Base-by-base conservation (phyloP, 2,888 invertebrate genomes). In the Eilema sororculum region DNA sequence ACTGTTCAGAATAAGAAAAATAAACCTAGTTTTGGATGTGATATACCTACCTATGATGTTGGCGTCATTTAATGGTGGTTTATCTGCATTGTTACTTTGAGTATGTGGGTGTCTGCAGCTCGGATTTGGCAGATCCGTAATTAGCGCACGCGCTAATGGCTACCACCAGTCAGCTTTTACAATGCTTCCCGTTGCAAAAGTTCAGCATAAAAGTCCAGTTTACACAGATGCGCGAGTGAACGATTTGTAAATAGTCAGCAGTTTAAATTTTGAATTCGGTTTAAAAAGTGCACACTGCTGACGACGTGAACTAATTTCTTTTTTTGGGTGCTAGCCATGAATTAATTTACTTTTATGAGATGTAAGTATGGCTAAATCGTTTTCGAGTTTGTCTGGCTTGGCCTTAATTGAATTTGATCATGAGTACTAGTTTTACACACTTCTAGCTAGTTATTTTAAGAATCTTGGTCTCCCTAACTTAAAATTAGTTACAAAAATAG, bases 81-180 rank as follows among this genome's bases (percentile, higher is more conserved):
- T 46, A 46, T 46, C 46, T 46, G 46, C 46, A 75, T 77, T 74
- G 79, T 78, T 76, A 74, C 65, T 68, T 68, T 70, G 64, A 61
- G 66, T 20, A 74, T 41, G 62, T 46, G 60, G 66, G 46, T 77
- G 78, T 52, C 65, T 67, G 65, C 24, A 56, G 71, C 72, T 71
- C 74, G 86, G 88, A 88, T 90, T 90, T 87, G 84, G 87, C 84
- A 85, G 84, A 86, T 85, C 83, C 82, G 85, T 90, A 90, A 90
- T 91, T 91, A 90, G 87, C 84, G 85, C 83, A 84, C 79, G 85
- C 80, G 79, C 89, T 92, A 92, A 91, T 91, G 89, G 89, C 84
- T 80, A 73, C 84, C 81, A 76, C 79, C 86, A 86, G 86, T 85
- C 89, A 84, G 87, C 85, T 83, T 86, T 86, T 82, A 85, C 84